Base-by-base conservation (phyloP, 2,888 invertebrate genomes). In the Crematogaster levior region DNA sequence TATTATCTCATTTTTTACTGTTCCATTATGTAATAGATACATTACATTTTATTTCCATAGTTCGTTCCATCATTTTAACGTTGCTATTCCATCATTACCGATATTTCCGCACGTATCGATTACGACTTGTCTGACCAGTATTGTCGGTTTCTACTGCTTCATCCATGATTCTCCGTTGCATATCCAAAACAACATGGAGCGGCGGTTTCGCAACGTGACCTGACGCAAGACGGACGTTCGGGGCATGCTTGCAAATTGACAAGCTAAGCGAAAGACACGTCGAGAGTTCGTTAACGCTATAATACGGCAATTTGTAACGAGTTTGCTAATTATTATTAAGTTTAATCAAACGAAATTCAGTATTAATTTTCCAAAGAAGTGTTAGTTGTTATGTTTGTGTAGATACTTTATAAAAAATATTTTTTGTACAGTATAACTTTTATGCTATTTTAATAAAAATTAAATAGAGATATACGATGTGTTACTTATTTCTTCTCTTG, bases 181-280 rank as follows among this genome's bases (percentile, higher is more conserved):
- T 48, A 37, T 51, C 15, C 24, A 18, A 63, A 63, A 48, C 43
- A 18, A 18, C 72, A n/a, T n/a, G n/a, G 10, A 30, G 1, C 12
- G 30, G 15, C n/a, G 3, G 34, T 74, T 34, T 74, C 63, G 63
- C 48, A 61, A 61, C 24, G 27, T 24, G 15, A 30, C 12, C 10
- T 61, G 46, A 61, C 61, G 61, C 18, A 74, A 53, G 24, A 61
- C 34, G 34, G 18, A 48, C 61, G 24, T 46, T 34, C 24, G 6
- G 30, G 3, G 30, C n/a, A n/a, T n/a, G n/a, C 73, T 30, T 60
- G 43, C n/a, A 40, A 75, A 75, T 65, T 9, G 37, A 75, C 75
- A 51, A 51, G 51, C 40, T 75, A 40, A 21, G 6, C 75, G 48
- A 74, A 63, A 48, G 21, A 65, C 27, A 75, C 51, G 27, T 43